Evolutionary conservation across 2,113 vertebrate genomes (phyloP).

Genomic region (Indri indri): DNA sequence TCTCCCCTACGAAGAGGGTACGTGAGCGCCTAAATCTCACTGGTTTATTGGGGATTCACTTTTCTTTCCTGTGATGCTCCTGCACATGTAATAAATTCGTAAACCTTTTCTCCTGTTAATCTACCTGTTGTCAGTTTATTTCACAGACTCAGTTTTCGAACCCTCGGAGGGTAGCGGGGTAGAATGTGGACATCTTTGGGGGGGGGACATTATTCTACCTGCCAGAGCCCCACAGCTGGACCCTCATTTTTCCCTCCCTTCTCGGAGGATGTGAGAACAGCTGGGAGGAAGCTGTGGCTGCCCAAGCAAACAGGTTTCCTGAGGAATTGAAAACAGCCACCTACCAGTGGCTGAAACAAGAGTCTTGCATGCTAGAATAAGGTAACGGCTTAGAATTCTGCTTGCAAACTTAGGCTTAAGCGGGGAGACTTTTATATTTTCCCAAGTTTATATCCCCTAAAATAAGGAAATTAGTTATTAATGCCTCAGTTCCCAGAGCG

Average conservation of each 20-base stretch:
- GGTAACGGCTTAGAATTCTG: not conserved
- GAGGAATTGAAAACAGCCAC: not conserved
- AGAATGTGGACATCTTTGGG: not conserved
- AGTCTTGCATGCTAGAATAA: not conserved
- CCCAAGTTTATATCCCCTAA: not conserved
- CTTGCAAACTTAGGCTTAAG: not conserved
- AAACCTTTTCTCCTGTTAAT: not conserved
- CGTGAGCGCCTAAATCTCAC: not conserved
- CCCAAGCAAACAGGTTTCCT: not conserved
- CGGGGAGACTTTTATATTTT: not conserved
- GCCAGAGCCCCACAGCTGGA: not conserved
- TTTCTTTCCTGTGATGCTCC: not conserved
- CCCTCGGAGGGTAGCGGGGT: not conserved
- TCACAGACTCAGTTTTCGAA: not conserved
- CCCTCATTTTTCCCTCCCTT: not conserved
- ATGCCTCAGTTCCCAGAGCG: not conserved
- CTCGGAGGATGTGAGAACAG: not conserved
- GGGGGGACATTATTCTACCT: not conserved
- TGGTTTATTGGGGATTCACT: not conserved
- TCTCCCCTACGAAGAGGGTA: not conserved
- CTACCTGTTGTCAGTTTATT: not conserved
- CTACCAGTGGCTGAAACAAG: not conserved
- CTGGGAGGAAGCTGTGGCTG: not conserved
- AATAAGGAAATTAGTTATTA: not conserved
- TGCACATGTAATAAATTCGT: not conserved